Evolutionary conservation across 2,113 vertebrate genomes (phyloP).

Genomic region (Paramisgurnus dabryanus): DNA sequence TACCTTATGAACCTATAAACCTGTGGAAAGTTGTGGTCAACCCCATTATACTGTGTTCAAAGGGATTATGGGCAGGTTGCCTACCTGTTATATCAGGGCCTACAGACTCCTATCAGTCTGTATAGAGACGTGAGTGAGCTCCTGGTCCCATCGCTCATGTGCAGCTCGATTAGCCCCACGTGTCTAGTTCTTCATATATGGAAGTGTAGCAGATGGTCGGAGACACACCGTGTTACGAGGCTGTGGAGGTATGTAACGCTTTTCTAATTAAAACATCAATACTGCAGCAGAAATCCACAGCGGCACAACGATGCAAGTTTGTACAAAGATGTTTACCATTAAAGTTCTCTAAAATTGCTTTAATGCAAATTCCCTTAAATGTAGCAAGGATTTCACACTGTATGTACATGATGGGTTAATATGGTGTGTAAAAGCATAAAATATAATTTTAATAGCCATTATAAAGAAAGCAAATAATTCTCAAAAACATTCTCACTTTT

Average conservation of each 20-base stretch:
- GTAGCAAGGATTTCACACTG: neutral
- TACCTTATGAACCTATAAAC: neutral
- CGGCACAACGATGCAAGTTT: slow-evolving; percentile 38
- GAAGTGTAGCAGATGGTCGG: slow-evolving; percentile 78
- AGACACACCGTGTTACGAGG: slow-evolving; percentile 73
- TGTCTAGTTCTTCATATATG: slow-evolving; percentile 75
- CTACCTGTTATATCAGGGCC: neutral
- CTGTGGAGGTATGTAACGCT: slow-evolving; percentile 71
- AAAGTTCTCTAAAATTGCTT: neutral
- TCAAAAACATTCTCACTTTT: too few relatives aligned
- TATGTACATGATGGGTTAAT: neutral
- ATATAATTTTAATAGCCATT: neutral
- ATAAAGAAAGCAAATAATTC: too few relatives aligned
- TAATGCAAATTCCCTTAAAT: neutral
- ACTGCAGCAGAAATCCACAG: slow-evolving; percentile 62
- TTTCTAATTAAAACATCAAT: slow-evolving; percentile 81
- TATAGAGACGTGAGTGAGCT: slow-evolving; percentile 66
- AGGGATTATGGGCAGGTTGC: neutral
- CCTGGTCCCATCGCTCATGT: slow-evolving; percentile 73
- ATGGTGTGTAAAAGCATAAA: neutral
- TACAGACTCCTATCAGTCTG: slow-evolving; percentile 34
- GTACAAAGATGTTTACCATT: slow-evolving; percentile 7
- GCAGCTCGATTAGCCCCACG: slow-evolving; percentile 77
- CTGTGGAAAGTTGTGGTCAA: neutral
- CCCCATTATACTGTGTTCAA: neutral